Conservation (phyloP, 1,140 invertebrate species). For the Macrocentrus cingulum region DNA sequence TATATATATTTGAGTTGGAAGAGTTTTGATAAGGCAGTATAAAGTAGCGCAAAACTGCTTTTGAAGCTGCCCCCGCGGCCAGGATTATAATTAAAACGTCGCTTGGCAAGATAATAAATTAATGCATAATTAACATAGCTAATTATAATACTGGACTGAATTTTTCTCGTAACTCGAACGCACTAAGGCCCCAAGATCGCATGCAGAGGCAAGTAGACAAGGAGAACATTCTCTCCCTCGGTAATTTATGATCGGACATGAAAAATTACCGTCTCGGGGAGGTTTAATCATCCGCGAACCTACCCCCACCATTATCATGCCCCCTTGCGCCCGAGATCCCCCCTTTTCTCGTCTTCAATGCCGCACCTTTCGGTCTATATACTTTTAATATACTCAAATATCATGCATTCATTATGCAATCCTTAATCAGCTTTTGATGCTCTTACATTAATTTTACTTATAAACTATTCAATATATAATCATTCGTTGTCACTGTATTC, state of each 20-base stretch:
- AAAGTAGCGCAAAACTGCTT: slow-evolving; percentile 47
- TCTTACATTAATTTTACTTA: background rate
- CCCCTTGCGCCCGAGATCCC: slow-evolving; percentile 15
- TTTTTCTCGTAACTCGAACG: slow-evolving; percentile 51
- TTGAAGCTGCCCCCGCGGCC: slow-evolving; percentile 45
- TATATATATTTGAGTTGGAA: slow-evolving; percentile 12
- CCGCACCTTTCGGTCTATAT: background rate
- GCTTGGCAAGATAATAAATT: slow-evolving; percentile 54
- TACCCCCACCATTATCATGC: slow-evolving; percentile 20
- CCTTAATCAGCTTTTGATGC: slow-evolving; percentile 20
- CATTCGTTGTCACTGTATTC: too few species aligned
- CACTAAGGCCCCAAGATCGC: slow-evolving; percentile 30
- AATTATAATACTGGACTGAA: slow-evolving; percentile 56
- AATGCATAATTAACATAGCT: slow-evolving; percentile 59
- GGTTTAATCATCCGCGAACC: slow-evolving; percentile 53
- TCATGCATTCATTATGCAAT: slow-evolving; percentile 20
- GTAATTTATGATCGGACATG: slow-evolving; percentile 58
- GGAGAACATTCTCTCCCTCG: slow-evolving; percentile 25
- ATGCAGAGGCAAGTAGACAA: slow-evolving; percentile 45
- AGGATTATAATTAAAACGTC: slow-evolving; percentile 58
- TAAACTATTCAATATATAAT: too few species aligned
- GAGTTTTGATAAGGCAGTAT: slow-evolving; percentile 31
- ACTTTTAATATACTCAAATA: background rate
- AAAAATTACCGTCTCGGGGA: slow-evolving; percentile 55
- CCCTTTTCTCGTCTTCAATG: slow-evolving; percentile 8